Evolutionary conservation across 2,888 invertebrate genomes (phyloP), one percentile per base, ranked within the genome.

Genomic region (Tetragnatha montana): DNA sequence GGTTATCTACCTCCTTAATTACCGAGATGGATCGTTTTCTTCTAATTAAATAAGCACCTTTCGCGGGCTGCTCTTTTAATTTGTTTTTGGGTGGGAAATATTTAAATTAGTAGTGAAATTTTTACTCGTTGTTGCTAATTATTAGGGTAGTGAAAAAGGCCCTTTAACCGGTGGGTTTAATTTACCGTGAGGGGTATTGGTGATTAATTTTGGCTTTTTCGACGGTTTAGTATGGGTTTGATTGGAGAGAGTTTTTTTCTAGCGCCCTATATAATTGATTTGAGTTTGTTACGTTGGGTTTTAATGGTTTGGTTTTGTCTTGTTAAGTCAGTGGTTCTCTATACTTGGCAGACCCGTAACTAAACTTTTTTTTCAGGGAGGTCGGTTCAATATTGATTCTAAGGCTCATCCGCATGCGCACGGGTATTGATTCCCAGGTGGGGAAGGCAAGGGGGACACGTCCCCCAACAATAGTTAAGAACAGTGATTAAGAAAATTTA

Each of bases 1-100:
- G 60, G 82, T 6, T 76, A 76, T 83, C 73, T 79, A 80, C 79
- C 78, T 84, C 79, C 88, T 88, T 88, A 88, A 88, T 88, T 88
- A 88, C 70, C 68, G 82, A 88, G 79, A 86, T 86, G 51, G 86
- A 86, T 86, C 86, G 86, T 80, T 86, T 86, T 88, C 76, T 80
- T 51, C 69, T 88, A 88, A 88, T 88, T 88, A 88, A 88, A 88
- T 88, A 88, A 88, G 83, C 69, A 88, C 79, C 74, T 88, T 83
- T 60, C 69, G 21, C 80, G n/a, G 76, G n/a, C 70, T 22, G 19
- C 35, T 35, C 51, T 60, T 78, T 88, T 84, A 80, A 88, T 84
- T 80, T 84, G 74, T 79, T 88, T 88, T 82, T 35, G 35, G 60
- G 82, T 84, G 79, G 75, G 88, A 88, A 88, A 88, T 88, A 88